Conservation (phyloP, 2,113 vertebrate genomes). For the Puntigrus tetrazona region DNA sequence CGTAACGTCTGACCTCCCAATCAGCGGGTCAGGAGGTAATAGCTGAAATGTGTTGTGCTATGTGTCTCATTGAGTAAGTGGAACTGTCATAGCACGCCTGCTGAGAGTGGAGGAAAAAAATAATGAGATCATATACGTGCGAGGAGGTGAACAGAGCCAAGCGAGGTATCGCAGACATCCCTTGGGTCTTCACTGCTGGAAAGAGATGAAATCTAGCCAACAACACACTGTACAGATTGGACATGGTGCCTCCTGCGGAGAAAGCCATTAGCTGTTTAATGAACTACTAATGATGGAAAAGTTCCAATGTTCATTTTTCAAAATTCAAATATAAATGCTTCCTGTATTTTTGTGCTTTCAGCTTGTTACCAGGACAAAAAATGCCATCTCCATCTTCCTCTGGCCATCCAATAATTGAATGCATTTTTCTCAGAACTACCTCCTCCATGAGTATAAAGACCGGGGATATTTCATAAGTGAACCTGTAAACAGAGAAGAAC, state of each 20-base stretch:
- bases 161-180: conserved; percentile 64
- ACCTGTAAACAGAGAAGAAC: conserved; percentile 56
- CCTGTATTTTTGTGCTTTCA: neutral
- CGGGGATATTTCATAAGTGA: conserved; percentile 76
- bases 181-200: conserved; percentile 74
- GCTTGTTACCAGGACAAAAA: conserved; percentile 72
- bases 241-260: conserved; percentile 70
- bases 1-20: conserved; percentile 25
- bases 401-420: conserved; percentile 70
- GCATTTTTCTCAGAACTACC: conserved; percentile 76
- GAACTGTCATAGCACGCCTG: neutral
- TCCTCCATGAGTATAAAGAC: conserved; percentile 74
- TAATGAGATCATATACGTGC: conserved; percentile 60
- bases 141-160: conserved; percentile 77
- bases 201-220: conserved; percentile 71
- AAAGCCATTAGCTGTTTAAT: conserved; percentile 32
- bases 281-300: neutral
- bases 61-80: conserved; percentile 29
- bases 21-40: conserved; percentile 22
- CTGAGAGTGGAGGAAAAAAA: neutral
- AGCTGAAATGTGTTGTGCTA: conserved; percentile 28
- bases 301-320: neutral
- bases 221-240: conserved; percentile 75
- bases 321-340: neutral
- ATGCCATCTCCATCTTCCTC: conserved; percentile 70